Conservation (phyloP, 2,797 vertebrate genomes). For the Heterohyrax brucei region DNA sequence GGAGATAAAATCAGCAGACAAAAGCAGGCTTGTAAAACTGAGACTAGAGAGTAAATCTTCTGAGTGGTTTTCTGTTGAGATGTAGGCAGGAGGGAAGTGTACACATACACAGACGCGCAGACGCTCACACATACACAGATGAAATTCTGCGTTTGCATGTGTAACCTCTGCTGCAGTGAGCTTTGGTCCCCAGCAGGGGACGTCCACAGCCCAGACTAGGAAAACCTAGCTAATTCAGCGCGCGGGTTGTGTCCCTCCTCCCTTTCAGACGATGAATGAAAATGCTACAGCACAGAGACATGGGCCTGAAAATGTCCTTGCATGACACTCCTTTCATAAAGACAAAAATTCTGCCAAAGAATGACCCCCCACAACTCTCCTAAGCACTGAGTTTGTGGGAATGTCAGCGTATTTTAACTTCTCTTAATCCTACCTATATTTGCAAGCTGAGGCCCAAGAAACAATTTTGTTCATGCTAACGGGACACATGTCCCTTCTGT, state of each 20-base stretch:
- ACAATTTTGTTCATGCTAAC: background rate
- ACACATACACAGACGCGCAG: no score
- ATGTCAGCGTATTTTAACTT: background rate
- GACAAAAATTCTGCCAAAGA: constrained; percentile 68
- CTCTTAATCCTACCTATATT: constrained; percentile 12
- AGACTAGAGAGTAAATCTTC: background rate
- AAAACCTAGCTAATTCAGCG: constrained; percentile 30
- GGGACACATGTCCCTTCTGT: background rate
- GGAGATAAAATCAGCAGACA: constrained; percentile 26
- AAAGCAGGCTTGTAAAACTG: constrained; percentile 1
- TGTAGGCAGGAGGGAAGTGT: background rate
- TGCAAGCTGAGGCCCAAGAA: background rate
- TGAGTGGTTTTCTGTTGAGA: background rate
- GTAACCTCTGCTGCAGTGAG: constrained; percentile 88
- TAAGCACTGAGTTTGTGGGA: background rate
- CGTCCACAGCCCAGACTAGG: constrained; percentile 88
- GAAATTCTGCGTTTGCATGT: background rate
- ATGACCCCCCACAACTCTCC: background rate
- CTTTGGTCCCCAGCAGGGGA: constrained; percentile 91
- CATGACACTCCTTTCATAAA: constrained; percentile 65
- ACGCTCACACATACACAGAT: background rate
- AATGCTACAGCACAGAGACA: constrained; percentile 73
- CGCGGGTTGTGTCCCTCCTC: background rate
- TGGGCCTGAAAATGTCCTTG: constrained; percentile 63
- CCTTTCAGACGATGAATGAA: constrained; percentile 69